Evolutionary conservation across 2,797 vertebrate genomes (phyloP), one percentile per base, ranked within the genome.

Genomic region (Nasua narica): DNA sequence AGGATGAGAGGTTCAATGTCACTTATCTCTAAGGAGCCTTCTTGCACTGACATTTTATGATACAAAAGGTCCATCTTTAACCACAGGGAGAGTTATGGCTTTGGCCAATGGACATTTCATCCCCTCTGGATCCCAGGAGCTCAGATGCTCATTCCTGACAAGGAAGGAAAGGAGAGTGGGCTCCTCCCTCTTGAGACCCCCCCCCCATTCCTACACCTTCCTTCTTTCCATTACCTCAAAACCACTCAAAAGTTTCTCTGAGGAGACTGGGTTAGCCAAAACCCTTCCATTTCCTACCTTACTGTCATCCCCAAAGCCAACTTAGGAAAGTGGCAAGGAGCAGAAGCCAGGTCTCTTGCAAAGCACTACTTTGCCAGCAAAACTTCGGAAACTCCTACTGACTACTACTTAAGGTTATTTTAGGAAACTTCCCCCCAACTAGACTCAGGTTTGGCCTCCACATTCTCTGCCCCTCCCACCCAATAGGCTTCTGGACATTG

Each of bases 381-480:
- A 96, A 91, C 56, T 67, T 84, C 52, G 35, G 46, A 77, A n/a
- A 65, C 29, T 78, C 40, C 46, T 67, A 76, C 23, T 50, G 67
- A 76, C 65, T 62, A 86, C 54, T 65, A 95, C 60, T 65, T 86
- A 62, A 37, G 23, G 54, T 46, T 43, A 77, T 48, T 81, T 89
- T 87, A 70, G 87, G 58, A 70, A 91, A 88, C 56, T 54, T 76
- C 27, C 50, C 40, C n/a, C 15, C 62, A 32, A 58, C 5, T 50
- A 79, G 35, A 91, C 40, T 79, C 77, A 91, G 90, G 35, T 82
- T 95, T 85, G 74, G 37, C 32, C 48, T 93, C 88, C 67, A 93
- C 23, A n/a, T 21, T 96, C 19, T 96, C 27, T 77, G 35, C 6
- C 6, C 69, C 35, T 72, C 60, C 12, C 40, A 48, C 12, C 48